These are phyloP conservation scores for Pyrrhia umbra DNA, from an alignment of 2,888 invertebrate species.

Conservation along the genomic window DNA sequence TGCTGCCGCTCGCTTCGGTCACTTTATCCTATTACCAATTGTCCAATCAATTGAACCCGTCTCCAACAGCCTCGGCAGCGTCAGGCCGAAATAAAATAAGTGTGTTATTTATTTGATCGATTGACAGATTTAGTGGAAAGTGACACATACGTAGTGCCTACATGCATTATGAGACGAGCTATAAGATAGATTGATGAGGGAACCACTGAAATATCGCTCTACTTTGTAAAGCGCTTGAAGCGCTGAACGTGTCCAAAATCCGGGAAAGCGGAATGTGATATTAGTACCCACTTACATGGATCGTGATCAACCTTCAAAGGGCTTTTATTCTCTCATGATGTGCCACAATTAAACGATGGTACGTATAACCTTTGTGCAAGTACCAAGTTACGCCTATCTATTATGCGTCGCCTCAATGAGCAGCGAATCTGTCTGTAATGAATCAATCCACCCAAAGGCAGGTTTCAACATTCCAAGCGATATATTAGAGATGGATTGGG, in stretches of 20 bases:
- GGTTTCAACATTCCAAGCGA: constrained; percentile 22
- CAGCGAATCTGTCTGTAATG: constrained; percentile 43
- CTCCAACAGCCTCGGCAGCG: constrained; percentile 3
- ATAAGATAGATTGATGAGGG: constrained; percentile 61
- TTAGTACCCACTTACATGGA: constrained; percentile 41
- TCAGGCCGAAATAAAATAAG: constrained; percentile 39
- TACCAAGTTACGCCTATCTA: constrained; percentile 25
- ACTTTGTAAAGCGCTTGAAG: constrained; percentile 37
- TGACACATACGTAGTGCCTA: constrained; percentile 50
- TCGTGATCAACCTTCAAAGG: constrained; percentile 31
- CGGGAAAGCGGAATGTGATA: constrained; percentile 25
- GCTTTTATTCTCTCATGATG: constrained; percentile 21
- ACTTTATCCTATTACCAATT: constrained; percentile 25
- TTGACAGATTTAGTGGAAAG: constrained; percentile 44
- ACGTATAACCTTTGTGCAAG: constrained; percentile 27
- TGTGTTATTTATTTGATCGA: constrained; percentile 54
- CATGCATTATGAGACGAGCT: constrained; percentile 49
- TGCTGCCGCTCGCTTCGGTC: constrained; percentile 7
- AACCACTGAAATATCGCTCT: constrained; percentile 49
- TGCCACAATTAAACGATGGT: constrained; percentile 19
- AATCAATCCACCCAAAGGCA: constrained; percentile 55
- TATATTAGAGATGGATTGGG: constrained; percentile 32
- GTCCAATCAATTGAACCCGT: constrained; percentile 42
- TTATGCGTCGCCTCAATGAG: constrained; percentile 30
- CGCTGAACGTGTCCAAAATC: constrained; percentile 41